Evolutionary conservation across 2,113 vertebrate genomes (phyloP).

Genomic region (Chelonoidis abingdonii): DNA sequence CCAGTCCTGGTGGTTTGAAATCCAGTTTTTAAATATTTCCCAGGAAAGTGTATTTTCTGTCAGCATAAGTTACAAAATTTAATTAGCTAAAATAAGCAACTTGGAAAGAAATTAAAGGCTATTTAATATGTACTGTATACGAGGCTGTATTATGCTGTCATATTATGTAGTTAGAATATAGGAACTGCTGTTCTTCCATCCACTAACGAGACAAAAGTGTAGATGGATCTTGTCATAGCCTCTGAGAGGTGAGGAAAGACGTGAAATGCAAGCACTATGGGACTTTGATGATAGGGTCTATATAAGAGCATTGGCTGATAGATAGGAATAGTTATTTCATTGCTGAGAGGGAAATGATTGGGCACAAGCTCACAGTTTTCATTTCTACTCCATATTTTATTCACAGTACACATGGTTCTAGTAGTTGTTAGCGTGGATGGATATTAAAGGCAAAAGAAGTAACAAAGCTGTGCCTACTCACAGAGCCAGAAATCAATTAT

Average conservation of each 20-base stretch:
- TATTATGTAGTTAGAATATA: not conserved
- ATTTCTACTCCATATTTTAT: not conserved
- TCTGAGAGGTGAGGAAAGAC: not conserved
- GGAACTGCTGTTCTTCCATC: not conserved
- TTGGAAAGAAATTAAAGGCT: constrained; percentile 4
- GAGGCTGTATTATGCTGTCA: not conserved
- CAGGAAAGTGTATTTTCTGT: not conserved
- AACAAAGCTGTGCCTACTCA: not conserved
- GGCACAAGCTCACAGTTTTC: not conserved
- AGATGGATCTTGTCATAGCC: not conserved
- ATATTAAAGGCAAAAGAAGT: not conserved
- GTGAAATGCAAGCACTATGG: not conserved
- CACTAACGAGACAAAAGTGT: not conserved
- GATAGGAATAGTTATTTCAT: not conserved
- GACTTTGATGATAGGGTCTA: not conserved
- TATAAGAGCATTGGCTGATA: not conserved
- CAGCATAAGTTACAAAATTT: not conserved
- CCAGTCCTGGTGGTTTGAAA: not conserved
- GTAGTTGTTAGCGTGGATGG: not conserved
- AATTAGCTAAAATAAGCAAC: not conserved
- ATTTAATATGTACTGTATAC: not conserved
- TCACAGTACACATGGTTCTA: not conserved
- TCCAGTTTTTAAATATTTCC: not conserved
- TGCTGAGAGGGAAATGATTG: not conserved
- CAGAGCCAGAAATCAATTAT: not conserved